Evolutionary conservation across 2,888 invertebrate genomes (phyloP).

Genomic region (Drosophila pseudotakahashii): DNA sequence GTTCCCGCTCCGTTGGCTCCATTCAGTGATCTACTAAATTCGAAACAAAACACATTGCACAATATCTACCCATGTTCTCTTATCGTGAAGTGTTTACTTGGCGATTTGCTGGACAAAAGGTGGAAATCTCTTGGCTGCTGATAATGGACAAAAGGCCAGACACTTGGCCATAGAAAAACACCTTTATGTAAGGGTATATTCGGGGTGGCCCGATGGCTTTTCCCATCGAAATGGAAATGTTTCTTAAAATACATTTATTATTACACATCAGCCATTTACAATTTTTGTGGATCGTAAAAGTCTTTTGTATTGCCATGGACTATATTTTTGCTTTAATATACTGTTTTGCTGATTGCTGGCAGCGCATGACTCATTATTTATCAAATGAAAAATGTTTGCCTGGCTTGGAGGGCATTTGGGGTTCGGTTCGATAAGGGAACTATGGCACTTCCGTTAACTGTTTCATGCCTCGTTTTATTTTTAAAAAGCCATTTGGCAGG

Average conservation of each 20-base stretch:
- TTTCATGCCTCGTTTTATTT: constrained; percentile 21
- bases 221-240: neutral
- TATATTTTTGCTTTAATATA: constrained; percentile 6
- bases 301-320: neutral
- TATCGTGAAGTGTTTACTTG: constrained; percentile 27
- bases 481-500: constrained; percentile 46
- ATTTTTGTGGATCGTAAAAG: constrained; percentile 17
- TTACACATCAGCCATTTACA: neutral
- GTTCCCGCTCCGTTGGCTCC: constrained; percentile 21
- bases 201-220: neutral
- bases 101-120: constrained; percentile 20
- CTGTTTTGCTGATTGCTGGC: neutral
- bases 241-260: neutral
- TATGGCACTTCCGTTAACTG: constrained; percentile 8
- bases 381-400: neutral
- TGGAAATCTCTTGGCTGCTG: constrained; percentile 31
- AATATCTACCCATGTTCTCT: constrained; percentile 15
- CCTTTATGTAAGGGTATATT: neutral
- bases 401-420: constrained; percentile 11
- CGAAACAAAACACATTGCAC: constrained; percentile 9
- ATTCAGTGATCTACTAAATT: constrained; percentile 11
- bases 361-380: constrained; percentile 11
- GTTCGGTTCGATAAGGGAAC: constrained; percentile 38
- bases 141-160: constrained; percentile 19
- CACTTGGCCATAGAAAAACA: neutral